Evolutionary conservation across 2,113 vertebrate genomes (phyloP), one percentile per base, ranked within the genome.

Genomic region (Prionailurus viverrinus): DNA sequence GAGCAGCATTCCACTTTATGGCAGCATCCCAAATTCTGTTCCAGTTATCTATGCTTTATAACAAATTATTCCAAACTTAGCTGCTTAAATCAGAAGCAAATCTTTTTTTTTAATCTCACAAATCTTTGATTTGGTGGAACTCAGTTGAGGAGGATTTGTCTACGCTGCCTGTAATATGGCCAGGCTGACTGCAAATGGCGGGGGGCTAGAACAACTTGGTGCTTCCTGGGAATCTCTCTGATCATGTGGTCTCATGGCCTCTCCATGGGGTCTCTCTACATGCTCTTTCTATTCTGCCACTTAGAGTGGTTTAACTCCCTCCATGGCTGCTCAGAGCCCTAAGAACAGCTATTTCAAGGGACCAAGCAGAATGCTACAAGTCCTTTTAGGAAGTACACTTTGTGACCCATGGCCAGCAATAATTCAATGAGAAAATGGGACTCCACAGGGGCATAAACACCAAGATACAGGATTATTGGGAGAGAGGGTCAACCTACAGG

Each of bases 81-180:
- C 31, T 7, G 8, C 21, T 71, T 96, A 39, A 48, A 69, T 58
- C 11, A 81, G 18, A 94, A 83, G 58, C 55, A 78, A 78, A 66
- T 15, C n/a, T 82, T 65, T 18, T 76, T 76, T 36, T 13, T 74
- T n/a, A 76, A 48, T 78, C 27, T 80, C 39, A 55, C 31, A 74
- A 27, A 92, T n/a, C 36, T 92, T 33, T 36, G n/a, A 2, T 25
- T 51, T 15, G 31, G 84, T 5, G 23, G 39, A 78, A 19, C 8
- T 78, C 18, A 45, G 0, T 29, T 33, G 7, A 78, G 25, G 48
- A 48, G 21, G 10, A 89, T 12, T 93, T 53, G 14, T 39, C 53
- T 1, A 0, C 27, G 5, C 21, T 68, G 3, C 25, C 39, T 8
- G 12, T 12, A 39, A 33, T 9, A 61, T 41, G 31, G 39, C 12